Percentiles rank a stretch among this genome's conserved stretches.
phyloP scores from a whole-genome alignment of 2,888 invertebrate species.

The Adineta ricciae region DNA sequence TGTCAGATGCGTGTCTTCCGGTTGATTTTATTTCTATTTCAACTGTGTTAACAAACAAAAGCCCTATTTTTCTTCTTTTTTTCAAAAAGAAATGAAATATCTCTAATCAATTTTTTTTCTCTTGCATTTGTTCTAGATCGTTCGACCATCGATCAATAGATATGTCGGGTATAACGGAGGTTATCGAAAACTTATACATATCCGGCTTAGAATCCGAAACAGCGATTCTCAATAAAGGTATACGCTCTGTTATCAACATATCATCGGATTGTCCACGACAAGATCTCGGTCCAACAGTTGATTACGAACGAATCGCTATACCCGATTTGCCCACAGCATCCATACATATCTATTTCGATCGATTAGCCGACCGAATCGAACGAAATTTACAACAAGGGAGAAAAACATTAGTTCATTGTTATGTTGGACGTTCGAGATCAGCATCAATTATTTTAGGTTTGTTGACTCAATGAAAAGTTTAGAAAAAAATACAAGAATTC shows the following conservation, averaged over 20 bases:
- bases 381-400: background rate
- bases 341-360: background rate
- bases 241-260: background rate
- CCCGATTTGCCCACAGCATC: background rate
- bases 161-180: background rate
- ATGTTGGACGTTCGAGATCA: conserved; percentile 8
- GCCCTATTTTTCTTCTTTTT: background rate
- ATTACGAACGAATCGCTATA: background rate
- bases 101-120: background rate
- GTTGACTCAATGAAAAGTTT: background rate
- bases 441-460: conserved; percentile 14
- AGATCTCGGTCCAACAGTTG: background rate
- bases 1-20: background rate
- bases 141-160: background rate
- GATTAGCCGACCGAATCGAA: background rate
- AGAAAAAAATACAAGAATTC: too few species aligned
- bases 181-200: background rate
- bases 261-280: background rate
- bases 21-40: background rate
- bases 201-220: background rate
- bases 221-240: background rate
- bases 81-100: background rate
- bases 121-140: background rate
- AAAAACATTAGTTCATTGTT: conserved; percentile 16
- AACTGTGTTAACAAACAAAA: background rate